Evolutionary conservation across 2,888 invertebrate genomes (phyloP).

Genomic region (Stegophylla sp.): DNA sequence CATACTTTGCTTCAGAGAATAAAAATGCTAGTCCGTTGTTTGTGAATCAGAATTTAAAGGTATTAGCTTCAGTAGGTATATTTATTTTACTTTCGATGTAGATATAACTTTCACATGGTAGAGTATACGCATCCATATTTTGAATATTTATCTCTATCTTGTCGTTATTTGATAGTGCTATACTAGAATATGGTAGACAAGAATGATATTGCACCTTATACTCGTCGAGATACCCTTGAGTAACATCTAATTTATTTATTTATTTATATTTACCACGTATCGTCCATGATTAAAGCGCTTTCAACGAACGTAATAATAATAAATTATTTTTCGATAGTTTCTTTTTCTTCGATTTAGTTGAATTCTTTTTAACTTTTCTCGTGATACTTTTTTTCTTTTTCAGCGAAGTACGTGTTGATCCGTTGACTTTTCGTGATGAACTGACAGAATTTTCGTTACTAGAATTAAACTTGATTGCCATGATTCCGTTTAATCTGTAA

Average conservation of each 20-base stretch:
- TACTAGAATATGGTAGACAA: neutral
- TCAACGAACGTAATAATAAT: neutral
- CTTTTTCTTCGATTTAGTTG: neutral
- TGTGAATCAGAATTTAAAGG: neutral
- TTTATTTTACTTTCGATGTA: neutral
- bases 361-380: neutral
- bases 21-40: constrained; percentile 26
- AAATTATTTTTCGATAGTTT: neutral
- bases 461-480: neutral
- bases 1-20: constrained; percentile 1
- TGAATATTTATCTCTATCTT: constrained; percentile 9
- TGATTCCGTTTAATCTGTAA: constrained; percentile 60
- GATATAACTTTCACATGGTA: neutral
- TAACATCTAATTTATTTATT: neutral
- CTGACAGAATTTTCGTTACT: too few species aligned
- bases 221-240: neutral
- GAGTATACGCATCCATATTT: neutral
- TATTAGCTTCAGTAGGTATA: neutral
- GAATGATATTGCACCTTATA: neutral
- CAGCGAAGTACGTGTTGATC: too few species aligned
- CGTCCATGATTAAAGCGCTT: neutral
- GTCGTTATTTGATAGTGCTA: neutral
- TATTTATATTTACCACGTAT: too few species aligned
- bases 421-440: constrained; percentile 31
- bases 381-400: neutral